A percentile compares a stretch with the other conserved stretches of the same genome.
phyloP scores from a whole-genome alignment of 2,113 vertebrate genomes.

The Thamnophis sirtalis region DNA sequence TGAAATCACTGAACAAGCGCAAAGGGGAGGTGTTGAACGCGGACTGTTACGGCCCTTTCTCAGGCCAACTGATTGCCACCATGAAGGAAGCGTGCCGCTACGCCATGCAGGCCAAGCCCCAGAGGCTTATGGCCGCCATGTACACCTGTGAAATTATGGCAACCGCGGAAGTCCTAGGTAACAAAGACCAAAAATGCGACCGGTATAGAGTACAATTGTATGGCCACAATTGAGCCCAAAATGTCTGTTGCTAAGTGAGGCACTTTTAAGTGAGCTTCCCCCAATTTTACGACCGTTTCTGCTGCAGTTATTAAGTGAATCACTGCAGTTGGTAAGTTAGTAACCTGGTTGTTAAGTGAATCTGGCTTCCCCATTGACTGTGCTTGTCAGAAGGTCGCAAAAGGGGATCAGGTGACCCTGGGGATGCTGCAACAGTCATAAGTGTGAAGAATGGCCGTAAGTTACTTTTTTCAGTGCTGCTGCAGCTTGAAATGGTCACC shows the following conservation, averaged over 20 bases:
- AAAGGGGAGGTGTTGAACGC: slow-evolving; percentile 54
- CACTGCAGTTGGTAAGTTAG: not conserved
- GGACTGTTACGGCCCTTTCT: slow-evolving; percentile 90
- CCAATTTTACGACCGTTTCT: not conserved
- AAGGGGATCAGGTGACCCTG: too few relatives aligned
- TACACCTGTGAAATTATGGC: slow-evolving; percentile 97
- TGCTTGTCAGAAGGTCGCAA: not conserved
- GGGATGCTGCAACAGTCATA: too few relatives aligned
- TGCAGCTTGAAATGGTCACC: too few relatives aligned
- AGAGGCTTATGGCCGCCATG: slow-evolving; percentile 95
- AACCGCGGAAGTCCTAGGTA: slow-evolving; percentile 92
- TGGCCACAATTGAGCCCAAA: too few relatives aligned
- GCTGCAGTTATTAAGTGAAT: not conserved
- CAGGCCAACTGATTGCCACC: slow-evolving; percentile 91
- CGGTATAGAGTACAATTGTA: too few relatives aligned
- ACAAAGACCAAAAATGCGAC: slow-evolving; percentile 36
- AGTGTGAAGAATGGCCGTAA: too few relatives aligned
- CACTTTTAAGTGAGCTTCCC: not conserved
- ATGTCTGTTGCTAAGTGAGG: not conserved
- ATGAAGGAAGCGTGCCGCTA: slow-evolving; percentile 93
- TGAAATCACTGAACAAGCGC: slow-evolving; percentile 24
- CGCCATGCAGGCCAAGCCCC: slow-evolving; percentile 85
- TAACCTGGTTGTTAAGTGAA: not conserved
- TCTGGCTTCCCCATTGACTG: not conserved
- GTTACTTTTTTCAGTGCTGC: too few relatives aligned